A percentile compares a stretch with the other conserved stretches of the same genome.
Conservation (phyloP, 1,140 invertebrate species). For the Neodiprion fabricii region DNA sequence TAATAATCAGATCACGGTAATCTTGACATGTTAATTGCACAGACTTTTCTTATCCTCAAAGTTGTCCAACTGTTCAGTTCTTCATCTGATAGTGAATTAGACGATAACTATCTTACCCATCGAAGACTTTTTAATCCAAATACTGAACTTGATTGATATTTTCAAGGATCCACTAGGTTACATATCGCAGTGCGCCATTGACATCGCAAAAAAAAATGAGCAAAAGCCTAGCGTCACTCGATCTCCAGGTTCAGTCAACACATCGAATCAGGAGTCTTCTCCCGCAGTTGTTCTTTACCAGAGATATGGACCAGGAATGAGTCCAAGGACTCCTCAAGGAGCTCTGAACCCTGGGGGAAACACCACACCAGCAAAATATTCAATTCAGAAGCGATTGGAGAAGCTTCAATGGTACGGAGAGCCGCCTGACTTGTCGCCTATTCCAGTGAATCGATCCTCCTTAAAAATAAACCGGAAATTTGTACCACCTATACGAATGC, state of each 20-base stretch:
- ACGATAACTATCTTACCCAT: no score
- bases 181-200: slow-evolving; percentile 34
- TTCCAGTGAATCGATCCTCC: slow-evolving; percentile 37
- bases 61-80: no score
- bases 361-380: not conserved
- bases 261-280: not conserved
- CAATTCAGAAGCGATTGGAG: slow-evolving; percentile 43
- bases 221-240: slow-evolving; percentile 38
- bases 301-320: not conserved
- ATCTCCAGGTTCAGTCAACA: slow-evolving; percentile 6
- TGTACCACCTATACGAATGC: slow-evolving; percentile 29
- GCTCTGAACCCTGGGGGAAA: not conserved
- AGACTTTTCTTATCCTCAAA: no score
- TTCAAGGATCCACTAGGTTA: slow-evolving; percentile 46
- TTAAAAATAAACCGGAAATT: slow-evolving; percentile 41
- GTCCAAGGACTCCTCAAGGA: not conserved
- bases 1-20: slow-evolving; percentile 31
- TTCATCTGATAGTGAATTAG: no score
- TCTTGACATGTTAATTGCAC: not conserved
- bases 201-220: slow-evolving; percentile 44
- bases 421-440: slow-evolving; percentile 44
- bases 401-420: slow-evolving; percentile 48
- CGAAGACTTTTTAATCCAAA: no score
- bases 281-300: not conserved
- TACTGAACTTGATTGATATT: not conserved